Base-by-base conservation (phyloP, 2,113 vertebrate species). In the Dipodomys stephensi region DNA sequence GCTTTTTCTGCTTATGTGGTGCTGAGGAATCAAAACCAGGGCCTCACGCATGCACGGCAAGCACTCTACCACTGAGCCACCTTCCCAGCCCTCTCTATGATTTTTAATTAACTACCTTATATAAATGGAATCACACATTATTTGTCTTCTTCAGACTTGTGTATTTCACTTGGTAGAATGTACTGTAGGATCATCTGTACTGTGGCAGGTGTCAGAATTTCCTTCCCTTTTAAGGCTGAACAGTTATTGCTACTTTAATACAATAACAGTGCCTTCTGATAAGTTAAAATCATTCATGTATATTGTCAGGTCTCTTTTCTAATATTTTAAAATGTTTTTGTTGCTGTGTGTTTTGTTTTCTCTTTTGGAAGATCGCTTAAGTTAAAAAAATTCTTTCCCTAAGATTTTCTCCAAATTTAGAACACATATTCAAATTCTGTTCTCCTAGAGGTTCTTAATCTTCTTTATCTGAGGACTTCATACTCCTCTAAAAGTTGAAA, bases 401-500 rank as follows among this genome's bases (percentile, higher is more conserved):
- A 60, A 88, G 85, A 74, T 25, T 30, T 69, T 35, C 64, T 72
- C 57, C 8, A 57, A 80, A 85, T 64, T 80, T 83, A 18, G 49
- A 90, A 68, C 35, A 83, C 19, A 53, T 74, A 84, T 72, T 73
- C 1, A 18, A 79, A 44, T 74, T 92, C 4, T 1, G 60, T 88
- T 88, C 67, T 86, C 35, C 4, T 35, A 78, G 6, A 92, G 57
- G 32, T 73, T 90, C 82, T 96, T 96, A 76, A 39, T 57, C 18
- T 27, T 68, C 64, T 44, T 88, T 22, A 10, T 79, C 18, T 87
- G 32, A 62, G n/a, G 4, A 78, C 1, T 46, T 19, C 60, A 79
- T 79, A 67, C 46, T 28, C 57, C 7, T 22, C 53, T 53, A 62
- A 77, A 88, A 32, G 44, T 62, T 39, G 32, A 80, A 60, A 11